Base-by-base conservation (phyloP, 2,888 invertebrate genomes). In the Spatulosminthurus flaviceps region DNA sequence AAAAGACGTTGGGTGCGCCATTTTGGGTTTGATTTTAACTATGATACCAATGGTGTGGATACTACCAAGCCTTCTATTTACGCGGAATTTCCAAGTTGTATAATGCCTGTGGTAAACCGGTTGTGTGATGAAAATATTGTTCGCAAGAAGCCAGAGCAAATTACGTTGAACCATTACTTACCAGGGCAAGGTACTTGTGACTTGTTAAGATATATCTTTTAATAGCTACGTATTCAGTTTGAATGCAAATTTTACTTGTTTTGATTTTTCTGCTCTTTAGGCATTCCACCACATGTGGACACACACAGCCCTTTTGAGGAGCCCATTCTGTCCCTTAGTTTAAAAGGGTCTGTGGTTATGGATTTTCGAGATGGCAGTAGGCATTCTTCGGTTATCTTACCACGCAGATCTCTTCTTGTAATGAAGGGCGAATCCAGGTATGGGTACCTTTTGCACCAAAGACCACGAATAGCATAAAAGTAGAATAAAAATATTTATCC, bases 231-330 rank as follows among this genome's bases (percentile, higher is more conserved):
- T n/a, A n/a, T n/a, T n/a, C n/a, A n/a, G n/a, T n/a, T n/a, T n/a
- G n/a, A n/a, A n/a, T n/a, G n/a, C n/a, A n/a, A n/a, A n/a, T n/a
- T n/a, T n/a, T n/a, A n/a, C n/a, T n/a, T n/a, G n/a, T n/a, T n/a
- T n/a, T n/a, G n/a, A n/a, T n/a, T n/a, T n/a, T n/a, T n/a, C n/a
- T n/a, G n/a, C n/a, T n/a, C n/a, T n/a, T n/a, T n/a, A 94, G 95
- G 96, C 60, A 98, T 99, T 87, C 98, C 98, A 42, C 91, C 93
- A 0, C 98, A 99, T 88, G 92, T 97, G 24, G 98, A 99, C 87
- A 97, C 95, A 0, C 97, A 97, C 87, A 96, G 96, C 87, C 94
- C 96, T 0, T 99, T 98, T 88, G 93, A 94, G 83, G 93, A 93
- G 86, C 93, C 93, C 1, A 94, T 98, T 82, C 87, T 97, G 29